Conservation (phyloP, 2,113 vertebrate genomes). For the Ailuropoda melanoleuca region DNA sequence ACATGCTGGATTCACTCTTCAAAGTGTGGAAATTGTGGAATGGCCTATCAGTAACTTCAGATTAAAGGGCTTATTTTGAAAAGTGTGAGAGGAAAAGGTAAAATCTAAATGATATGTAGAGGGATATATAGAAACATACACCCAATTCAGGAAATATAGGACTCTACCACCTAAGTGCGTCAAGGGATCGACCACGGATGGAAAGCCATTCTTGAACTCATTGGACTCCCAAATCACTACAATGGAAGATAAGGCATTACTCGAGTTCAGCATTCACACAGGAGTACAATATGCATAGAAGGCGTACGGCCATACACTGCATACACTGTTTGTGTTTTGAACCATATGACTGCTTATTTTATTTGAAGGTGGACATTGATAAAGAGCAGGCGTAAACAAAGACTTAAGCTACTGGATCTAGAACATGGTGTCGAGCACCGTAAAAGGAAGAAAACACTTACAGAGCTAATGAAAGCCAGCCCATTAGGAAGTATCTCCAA, state of each 20-base stretch:
- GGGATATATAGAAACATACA: neutral
- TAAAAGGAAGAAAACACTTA: slow-evolving; percentile 72
- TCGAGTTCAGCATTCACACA: neutral
- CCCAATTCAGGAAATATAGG: neutral
- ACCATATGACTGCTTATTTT: neutral
- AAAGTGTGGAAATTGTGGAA: neutral
- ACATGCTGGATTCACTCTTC: neutral
- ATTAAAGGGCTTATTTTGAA: neutral
- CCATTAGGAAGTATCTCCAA: slow-evolving; percentile 86
- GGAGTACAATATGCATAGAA: neutral
- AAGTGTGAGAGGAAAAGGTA: neutral
- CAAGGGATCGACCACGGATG: neutral
- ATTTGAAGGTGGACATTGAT: neutral
- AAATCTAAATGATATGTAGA: neutral
- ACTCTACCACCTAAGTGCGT: neutral
- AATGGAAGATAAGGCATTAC: neutral
- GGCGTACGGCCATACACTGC: neutral
- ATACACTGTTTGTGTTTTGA: neutral
- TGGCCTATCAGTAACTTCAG: neutral
- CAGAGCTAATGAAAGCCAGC: slow-evolving; percentile 85
- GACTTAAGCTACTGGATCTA: neutral
- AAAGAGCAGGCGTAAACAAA: neutral
- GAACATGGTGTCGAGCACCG: neutral
- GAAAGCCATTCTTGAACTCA: neutral
- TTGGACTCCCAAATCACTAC: neutral